phyloP scores from a whole-genome alignment of 2,113 vertebrate species.

The mouse (Mus musculus) region GRCm39 chr6:117975501-117976000 shows the following conservation, averaged over 20 bases:
- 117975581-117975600: too few species aligned
- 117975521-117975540: not conserved
- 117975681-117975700: not conserved
- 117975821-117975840: slow-evolving; percentile 7
- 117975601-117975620: not conserved
- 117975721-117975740: slow-evolving; percentile 61
- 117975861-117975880: not conserved
- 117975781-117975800: not conserved
- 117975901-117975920: not conserved
- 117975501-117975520: slow-evolving; percentile 47
- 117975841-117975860: not conserved
- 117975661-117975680: not conserved
- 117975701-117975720: not conserved
- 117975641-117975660: not conserved
- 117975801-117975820: not conserved
- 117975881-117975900: not conserved
- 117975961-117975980: not conserved
- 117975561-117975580: not conserved
- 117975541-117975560: not conserved
- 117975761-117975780: not conserved
- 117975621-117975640: not conserved
- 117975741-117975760: not conserved
- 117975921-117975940: not conserved
- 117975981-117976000: not conserved
- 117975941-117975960: not conserved